Base-by-base conservation (phyloP, 2,888 invertebrate species). In the Chaetogeoica ovagalla region DNA sequence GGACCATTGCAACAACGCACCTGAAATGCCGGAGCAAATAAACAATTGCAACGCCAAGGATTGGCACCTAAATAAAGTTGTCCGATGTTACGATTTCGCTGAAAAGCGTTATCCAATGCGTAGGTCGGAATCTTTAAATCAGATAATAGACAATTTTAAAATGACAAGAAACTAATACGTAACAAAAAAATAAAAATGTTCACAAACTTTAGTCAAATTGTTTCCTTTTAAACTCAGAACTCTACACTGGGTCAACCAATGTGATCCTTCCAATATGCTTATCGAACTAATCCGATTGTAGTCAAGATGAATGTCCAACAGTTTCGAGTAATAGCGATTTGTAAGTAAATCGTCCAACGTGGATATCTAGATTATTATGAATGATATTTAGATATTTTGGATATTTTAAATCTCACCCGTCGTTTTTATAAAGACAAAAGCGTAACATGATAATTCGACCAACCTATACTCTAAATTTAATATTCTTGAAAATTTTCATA, bases 31-130 rank as follows among this genome's bases (percentile, higher is more conserved):
- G 94, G 93, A 7, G 92, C 91, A 86, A 92, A 94, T 83, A 90
- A 89, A 83, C 95, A 95, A 84, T 94, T 93, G 85, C 95, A 95
- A 43, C 90, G 88, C 94, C 94, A 95, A 0, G 94, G 93, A 86
- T 95, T 95, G 82, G 89, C 88, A 0, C 93, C 93, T 0, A 94
- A 87, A 84, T 89, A 90, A 52, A 94, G 87, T 81, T 91, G 88
- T 84, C 90, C 91, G 60, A 91, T 92, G 83, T 91, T 91, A 63
- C 88, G 88, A 85, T 94, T 94, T 72, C 90, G 90, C 84, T 91
- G 89, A 43, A 95, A 88, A 0, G 92, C 93, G 85, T 94, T 92
- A 84, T 94, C 93, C 82, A 95, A 87, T 0, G 92, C 93, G 85
- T 94, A 94, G 0, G 93, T 91, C 13, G 94, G 94, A 68, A 94